Base-by-base conservation (phyloP, 2,888 invertebrate genomes). In the Dicyrtoma fusca region DNA sequence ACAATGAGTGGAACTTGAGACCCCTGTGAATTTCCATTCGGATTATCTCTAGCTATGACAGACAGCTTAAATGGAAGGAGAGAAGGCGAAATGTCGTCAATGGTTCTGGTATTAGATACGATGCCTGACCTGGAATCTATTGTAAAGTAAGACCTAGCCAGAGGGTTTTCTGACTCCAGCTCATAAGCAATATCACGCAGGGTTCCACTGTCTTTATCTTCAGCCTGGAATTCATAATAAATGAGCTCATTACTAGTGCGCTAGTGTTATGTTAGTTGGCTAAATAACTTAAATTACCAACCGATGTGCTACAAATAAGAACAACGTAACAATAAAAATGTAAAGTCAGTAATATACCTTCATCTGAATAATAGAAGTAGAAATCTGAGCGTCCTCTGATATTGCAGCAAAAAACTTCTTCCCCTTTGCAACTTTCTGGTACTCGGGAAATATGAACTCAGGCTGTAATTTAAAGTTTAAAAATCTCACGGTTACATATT, bases 121-220 rank as follows among this genome's bases (percentile, higher is more conserved):
- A 91, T 88, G 0, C 95, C 95, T 0, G 91, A 89, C 19, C 88
- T 88, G 0, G 88, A 83, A 76, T 92, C 91, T 34, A 96, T 87
- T 34, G 86, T 84, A 82, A 94, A 92, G 82, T 90, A 91, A 70
- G 89, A 88, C 3, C 86, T 87, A 13, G 84, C 86, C 14, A 83
- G 84, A 81, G 87, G 83, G 62, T 81, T 78, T 73, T 82, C 80
- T n/a, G 78, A 75, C 44, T 82, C 81, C 10, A 84, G 78, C 13
- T 80, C 78, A 77, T 93, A 96, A 76, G 89, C 88, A 23, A 96
- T 85, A 81, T 89, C 89, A 1, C 95, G 95, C 82, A 88, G 92
- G 76, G 89, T 89, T 0, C 93, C 93, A 69, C 92, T 91, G 82
- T 97, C 96, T 77, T 88, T 88, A 84, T 97, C 96, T 78, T 89